A percentile compares a stretch with the other conserved stretches of the same genome.
These are phyloP conservation scores for Catajapyx aquilonaris DNA, from an alignment of 1,140 invertebrate genomes.

Conservation along the genomic window DNA sequence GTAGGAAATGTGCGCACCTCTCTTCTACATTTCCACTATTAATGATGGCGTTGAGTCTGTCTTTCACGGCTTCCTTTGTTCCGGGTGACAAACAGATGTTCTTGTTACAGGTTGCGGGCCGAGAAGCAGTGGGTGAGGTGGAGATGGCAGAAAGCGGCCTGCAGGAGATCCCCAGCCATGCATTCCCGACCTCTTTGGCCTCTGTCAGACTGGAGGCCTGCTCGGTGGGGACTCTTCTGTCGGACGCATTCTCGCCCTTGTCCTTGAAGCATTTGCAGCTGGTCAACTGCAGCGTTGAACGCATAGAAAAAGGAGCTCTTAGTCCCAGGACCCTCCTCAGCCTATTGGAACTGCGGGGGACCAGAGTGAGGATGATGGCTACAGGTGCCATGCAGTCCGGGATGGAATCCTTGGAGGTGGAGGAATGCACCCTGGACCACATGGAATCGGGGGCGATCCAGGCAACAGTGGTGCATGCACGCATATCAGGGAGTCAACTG, in stretches of 20 bases:
- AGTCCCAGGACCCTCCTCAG: constrained; percentile 35
- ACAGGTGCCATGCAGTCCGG: constrained; percentile 36
- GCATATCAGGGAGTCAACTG: constrained; percentile 36
- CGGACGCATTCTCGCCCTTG: constrained; percentile 39
- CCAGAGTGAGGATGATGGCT: constrained; percentile 29
- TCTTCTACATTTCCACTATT: too few species aligned
- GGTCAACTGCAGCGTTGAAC: constrained; percentile 32
- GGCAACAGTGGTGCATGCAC: constrained; percentile 32
- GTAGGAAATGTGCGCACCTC: too few species aligned
- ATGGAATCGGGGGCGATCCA: constrained; percentile 36
- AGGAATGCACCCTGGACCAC: constrained; percentile 33
- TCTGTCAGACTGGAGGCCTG: constrained; percentile 34
- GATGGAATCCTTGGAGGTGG: constrained; percentile 15
- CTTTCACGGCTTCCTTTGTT: too few species aligned
- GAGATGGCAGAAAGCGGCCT: too few species aligned
- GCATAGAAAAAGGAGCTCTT: constrained; percentile 37
- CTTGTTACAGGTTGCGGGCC: too few species aligned
- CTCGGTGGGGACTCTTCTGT: constrained; percentile 27
- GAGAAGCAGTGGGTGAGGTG: too few species aligned
- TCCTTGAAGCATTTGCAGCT: constrained; percentile 35
- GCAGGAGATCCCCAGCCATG: constrained; percentile 29
- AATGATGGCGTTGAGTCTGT: too few species aligned
- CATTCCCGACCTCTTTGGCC: constrained; percentile 38
- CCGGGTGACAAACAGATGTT: too few species aligned
- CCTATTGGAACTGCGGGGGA: constrained; percentile 34